These are phyloP conservation scores for Labroides dimidiatus DNA, from an alignment of 2,797 vertebrate species.

Conservation along the genomic window DNA sequence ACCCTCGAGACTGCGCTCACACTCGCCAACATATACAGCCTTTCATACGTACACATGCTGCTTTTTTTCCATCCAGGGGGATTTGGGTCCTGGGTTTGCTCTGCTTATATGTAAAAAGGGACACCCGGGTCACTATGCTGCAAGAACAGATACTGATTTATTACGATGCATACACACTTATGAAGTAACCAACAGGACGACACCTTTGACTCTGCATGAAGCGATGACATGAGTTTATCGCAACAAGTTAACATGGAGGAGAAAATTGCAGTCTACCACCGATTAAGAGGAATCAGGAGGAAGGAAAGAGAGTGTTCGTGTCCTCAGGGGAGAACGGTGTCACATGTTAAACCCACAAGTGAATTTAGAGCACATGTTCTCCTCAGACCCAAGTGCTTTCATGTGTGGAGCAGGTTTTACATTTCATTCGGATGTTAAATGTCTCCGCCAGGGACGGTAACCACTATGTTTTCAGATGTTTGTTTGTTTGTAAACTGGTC, in stretches of 20 bases:
- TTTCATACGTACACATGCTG: constrained; percentile 74
- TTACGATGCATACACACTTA: constrained; percentile 36
- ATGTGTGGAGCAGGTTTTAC: constrained; percentile 35
- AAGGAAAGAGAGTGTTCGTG: background rate
- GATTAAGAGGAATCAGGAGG: constrained; percentile 9
- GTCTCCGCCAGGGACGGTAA: constrained; percentile 5
- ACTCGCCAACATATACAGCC: constrained; percentile 74
- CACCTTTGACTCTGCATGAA: constrained; percentile 12
- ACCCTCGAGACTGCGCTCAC: constrained; percentile 78
- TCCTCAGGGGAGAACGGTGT: constrained; percentile 24
- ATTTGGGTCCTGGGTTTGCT: constrained; percentile 57
- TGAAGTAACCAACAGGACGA: constrained; percentile 26
- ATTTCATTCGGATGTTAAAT: constrained; percentile 3
- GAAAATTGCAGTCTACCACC: constrained; percentile 13
- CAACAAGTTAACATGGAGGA: background rate
- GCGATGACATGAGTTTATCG: background rate
- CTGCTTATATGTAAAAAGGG: constrained; percentile 59
- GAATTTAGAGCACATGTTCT: constrained; percentile 49
- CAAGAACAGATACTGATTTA: constrained; percentile 16
- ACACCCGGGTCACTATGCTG: constrained; percentile 52
- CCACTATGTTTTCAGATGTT: background rate
- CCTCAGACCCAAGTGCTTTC: constrained; percentile 33
- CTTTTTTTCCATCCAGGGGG: constrained; percentile 42
- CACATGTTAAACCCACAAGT: constrained; percentile 39
- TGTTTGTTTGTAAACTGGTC: background rate